Evolutionary conservation across 2,888 invertebrate genomes (phyloP).

Genomic region (Ennomos fuscantarius): DNA sequence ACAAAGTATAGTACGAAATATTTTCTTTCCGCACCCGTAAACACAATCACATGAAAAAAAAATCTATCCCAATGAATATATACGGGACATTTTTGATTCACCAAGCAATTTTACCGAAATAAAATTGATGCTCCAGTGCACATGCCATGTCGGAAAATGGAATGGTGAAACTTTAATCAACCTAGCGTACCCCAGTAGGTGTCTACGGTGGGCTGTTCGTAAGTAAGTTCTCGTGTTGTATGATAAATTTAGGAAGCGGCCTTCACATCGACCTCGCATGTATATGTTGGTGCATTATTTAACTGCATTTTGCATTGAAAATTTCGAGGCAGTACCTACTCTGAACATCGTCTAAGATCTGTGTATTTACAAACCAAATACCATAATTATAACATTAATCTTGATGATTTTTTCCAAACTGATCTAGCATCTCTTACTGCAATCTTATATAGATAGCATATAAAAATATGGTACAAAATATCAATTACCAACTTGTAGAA

Average conservation of each 20-base stretch:
- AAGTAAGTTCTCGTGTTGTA: constrained; percentile 45
- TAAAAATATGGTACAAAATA: too few species aligned
- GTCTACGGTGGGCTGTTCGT: constrained; percentile 30
- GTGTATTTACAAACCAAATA: too few species aligned
- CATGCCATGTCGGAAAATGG: constrained; percentile 32
- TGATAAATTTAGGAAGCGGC: constrained; percentile 49
- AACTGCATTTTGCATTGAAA: constrained; percentile 51
- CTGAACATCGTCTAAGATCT: background rate
- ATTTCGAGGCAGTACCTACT: background rate
- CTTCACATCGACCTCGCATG: constrained; percentile 36
- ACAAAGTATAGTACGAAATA: constrained; percentile 9
- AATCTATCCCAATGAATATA: constrained; percentile 17
- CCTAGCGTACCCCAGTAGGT: constrained; percentile 27
- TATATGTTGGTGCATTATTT: constrained; percentile 55
- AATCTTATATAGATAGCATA: too few species aligned
- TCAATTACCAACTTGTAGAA: too few species aligned
- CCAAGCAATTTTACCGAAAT: constrained; percentile 32
- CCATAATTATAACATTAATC: too few species aligned
- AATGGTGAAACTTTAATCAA: constrained; percentile 35
- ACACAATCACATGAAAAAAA: constrained; percentile 23
- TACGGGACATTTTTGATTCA: constrained; percentile 25
- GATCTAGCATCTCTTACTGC: too few species aligned
- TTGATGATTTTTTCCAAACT: too few species aligned
- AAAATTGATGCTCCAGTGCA: constrained; percentile 31
- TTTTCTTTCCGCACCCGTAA: constrained; percentile 17